phyloP scores from a whole-genome alignment of 1,140 invertebrate species.

The Hycleus cichorii region DNA sequence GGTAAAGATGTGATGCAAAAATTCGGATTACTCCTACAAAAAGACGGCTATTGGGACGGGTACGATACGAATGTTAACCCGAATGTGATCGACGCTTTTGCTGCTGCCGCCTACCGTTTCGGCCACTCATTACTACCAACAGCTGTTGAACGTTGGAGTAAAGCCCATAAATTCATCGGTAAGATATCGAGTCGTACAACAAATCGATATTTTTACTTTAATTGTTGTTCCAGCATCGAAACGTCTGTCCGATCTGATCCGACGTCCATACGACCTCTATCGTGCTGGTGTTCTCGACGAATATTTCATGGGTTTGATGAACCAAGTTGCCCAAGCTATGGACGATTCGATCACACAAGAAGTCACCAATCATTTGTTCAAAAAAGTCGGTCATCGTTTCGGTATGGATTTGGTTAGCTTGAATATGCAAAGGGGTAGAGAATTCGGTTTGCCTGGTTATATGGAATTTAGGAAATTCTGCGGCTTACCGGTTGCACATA shows the following conservation, averaged over 20 bases:
- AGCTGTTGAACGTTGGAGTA: conserved; percentile 85
- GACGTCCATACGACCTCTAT: conserved; percentile 85
- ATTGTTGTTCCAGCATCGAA: conserved; percentile 62
- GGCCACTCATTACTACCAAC: conserved; percentile 84
- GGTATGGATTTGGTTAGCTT: conserved; percentile 90
- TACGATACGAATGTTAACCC: conserved; percentile 81
- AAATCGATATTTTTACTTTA: conserved; percentile 2
- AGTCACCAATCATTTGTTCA: conserved; percentile 87
- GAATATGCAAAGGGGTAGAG: conserved; percentile 89
- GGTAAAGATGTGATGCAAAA: conserved; percentile 92
- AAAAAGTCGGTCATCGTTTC: conserved; percentile 65
- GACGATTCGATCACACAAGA: conserved; percentile 90
- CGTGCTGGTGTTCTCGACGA: conserved; percentile 84
- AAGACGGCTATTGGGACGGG: conserved; percentile 83
- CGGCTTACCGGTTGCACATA: conserved; percentile 68
- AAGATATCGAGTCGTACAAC: conserved; percentile 27
- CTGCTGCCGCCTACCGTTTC: conserved; percentile 82
- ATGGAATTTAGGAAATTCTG: conserved; percentile 91
- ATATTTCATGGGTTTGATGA: conserved; percentile 88
- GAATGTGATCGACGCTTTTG: conserved; percentile 78
- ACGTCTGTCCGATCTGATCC: conserved; percentile 77
- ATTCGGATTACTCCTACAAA: conserved; percentile 75
- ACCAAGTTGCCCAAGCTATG: conserved; percentile 92
- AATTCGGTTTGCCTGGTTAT: conserved; percentile 87
- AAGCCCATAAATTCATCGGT: conserved; percentile 89